A percentile compares a stretch with the other conserved stretches of the same genome.
Evolutionary conservation across 2,113 vertebrate species (phyloP).

Genomic region (Phyllostomus hastatus): DNA sequence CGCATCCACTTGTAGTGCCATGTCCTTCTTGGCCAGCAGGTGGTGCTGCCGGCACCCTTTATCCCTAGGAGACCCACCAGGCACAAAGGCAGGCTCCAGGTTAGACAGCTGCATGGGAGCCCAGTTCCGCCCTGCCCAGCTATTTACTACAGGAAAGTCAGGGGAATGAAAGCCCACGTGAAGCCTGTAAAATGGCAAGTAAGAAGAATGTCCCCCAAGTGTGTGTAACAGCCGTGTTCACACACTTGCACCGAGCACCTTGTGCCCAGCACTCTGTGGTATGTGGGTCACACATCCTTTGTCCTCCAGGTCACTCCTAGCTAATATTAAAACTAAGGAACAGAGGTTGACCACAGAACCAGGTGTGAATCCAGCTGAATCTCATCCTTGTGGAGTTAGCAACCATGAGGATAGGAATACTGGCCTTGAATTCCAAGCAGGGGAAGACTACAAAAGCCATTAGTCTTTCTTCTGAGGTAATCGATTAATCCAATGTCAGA

Average conservation of each 20-base stretch:
- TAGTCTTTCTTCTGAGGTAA: no score
- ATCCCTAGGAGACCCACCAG: neutral
- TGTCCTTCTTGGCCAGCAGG: neutral
- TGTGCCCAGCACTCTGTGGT: accelerated
- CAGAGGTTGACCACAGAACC: neutral
- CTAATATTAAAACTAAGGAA: no score
- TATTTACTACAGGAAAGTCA: accelerated
- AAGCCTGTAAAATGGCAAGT: neutral
- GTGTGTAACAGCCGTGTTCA: neutral
- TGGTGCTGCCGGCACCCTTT: neutral
- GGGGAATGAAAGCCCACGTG: neutral
- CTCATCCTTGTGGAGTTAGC: accelerated
- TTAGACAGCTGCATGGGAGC: neutral
- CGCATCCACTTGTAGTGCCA: accelerated
- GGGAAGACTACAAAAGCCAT: neutral
- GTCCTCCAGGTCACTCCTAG: neutral
- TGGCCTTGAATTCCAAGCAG: neutral
- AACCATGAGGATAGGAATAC: no score
- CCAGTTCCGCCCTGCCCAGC: neutral
- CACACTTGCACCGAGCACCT: accelerated
- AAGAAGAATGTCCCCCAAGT: no score
- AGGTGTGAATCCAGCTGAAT: neutral
- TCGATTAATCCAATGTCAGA: neutral
- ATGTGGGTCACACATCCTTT: neutral
- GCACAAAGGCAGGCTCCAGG: neutral